Evolutionary conservation across 2,113 vertebrate genomes (phyloP), one percentile per base, ranked within the genome.

Genomic region (Pardalotus punctatus): DNA sequence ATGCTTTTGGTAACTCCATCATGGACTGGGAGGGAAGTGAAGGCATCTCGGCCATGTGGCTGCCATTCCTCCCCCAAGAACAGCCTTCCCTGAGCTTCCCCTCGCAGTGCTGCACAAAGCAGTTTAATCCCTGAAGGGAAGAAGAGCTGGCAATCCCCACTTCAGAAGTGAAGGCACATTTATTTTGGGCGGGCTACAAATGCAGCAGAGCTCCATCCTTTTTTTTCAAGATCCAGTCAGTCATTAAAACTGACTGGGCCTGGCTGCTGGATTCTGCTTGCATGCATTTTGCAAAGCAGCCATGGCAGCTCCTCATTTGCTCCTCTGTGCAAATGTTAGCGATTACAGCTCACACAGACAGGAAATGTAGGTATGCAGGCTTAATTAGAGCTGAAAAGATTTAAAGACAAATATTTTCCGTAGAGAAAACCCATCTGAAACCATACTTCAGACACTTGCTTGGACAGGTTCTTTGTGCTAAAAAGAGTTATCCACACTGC

Each of bases 301-400:
- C 51, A 8, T 25, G 21, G 74, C 74, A 86, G 79, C 60, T 89
- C 78, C 79, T 81, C n/a, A 4, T 74, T 83, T 65, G 67, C 80
- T 88, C 57, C 74, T 85, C 58, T 38, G 27, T 62, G 88, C 53
- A 78, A 92, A 86, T 13, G 1, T 29, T 64, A 51, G 65, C 93
- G 88, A 86, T 88, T 93, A 79, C 60, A 77, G 65, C 65, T 91
- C 73, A 54, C 70, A 54, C 4, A 66, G 81, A 93, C 64, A 60
- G 60, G 45, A 93, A 81, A 88, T 27, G 11, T 50, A 81, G 65
- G 65, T 74, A 88, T 11, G 2, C 72, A 40, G 67, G 56, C 72
- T 87, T 94, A 96, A 96, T 96, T 95, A 90, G 50, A 86, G 50
- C 65, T 83, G 65, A 86, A 91, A 92, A 86, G 48, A 81, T 95